phyloP scores from a whole-genome alignment of 2,113 vertebrate genomes.

The Suncus etruscus region DNA sequence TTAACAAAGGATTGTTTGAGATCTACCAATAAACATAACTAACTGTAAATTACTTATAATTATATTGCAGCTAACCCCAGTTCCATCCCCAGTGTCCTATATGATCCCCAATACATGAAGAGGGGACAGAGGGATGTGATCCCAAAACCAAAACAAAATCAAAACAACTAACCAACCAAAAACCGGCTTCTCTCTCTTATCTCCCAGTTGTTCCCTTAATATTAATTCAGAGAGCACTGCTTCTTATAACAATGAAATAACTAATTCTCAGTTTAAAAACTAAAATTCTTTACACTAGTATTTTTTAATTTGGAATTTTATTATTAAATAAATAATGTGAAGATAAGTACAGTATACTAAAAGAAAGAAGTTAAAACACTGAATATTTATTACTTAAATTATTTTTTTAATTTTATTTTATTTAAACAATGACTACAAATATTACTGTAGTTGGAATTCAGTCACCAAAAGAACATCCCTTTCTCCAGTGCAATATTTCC shows the following conservation, averaged over 20 bases:
- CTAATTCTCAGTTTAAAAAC: conserved; percentile 72
- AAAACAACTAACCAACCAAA: not conserved
- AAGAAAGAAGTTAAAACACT: too few species aligned
- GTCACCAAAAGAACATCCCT: too few species aligned
- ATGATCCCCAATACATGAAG: too few species aligned
- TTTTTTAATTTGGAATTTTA: conserved; percentile 37
- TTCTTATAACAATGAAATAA: conserved; percentile 20
- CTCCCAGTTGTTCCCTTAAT: not conserved
- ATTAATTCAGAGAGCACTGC: conserved; percentile 23
- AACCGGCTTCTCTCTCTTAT: not conserved
- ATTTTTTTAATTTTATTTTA: too few species aligned
- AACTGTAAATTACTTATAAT: not conserved
- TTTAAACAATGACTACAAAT: too few species aligned
- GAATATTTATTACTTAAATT: too few species aligned
- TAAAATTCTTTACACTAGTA: conserved; percentile 62
- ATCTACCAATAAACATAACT: not conserved
- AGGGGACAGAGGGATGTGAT: too few species aligned
- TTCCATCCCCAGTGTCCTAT: not conserved
- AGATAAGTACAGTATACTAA: too few species aligned
- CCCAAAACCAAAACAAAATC: not conserved
- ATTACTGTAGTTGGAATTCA: too few species aligned
- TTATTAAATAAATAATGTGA: too few species aligned
- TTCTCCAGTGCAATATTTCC: too few species aligned
- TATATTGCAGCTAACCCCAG: not conserved
- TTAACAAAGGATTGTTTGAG: not conserved